phyloP scores from a whole-genome alignment of 2,113 vertebrate species.

The Malurus cyaneus region DNA sequence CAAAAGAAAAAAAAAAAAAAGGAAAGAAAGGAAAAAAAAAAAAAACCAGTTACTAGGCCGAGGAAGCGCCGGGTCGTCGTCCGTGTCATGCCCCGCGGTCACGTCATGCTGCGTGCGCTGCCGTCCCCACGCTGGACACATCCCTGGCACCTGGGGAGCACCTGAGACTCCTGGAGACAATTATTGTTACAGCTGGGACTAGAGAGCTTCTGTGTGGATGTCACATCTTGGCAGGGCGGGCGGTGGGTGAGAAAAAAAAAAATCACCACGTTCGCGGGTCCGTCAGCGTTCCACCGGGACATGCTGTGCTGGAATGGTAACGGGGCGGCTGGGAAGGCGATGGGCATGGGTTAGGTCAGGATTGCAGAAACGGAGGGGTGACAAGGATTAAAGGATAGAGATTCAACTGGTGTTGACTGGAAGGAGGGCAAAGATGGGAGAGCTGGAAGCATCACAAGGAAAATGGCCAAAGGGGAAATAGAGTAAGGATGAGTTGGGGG shows the following conservation, averaged over 20 bases:
- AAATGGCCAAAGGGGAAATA: background rate
- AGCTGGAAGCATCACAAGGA: background rate
- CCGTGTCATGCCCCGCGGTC: constrained; percentile 21
- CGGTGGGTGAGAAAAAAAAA: background rate
- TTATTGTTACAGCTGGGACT: background rate
- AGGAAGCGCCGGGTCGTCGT: background rate
- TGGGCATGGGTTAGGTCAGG: too few relatives aligned
- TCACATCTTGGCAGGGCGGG: background rate
- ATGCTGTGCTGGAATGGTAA: constrained; percentile 2
- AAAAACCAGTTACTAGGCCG: constrained; percentile 40
- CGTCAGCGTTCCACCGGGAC: background rate
- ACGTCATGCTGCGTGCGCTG: background rate
- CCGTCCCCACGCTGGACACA: background rate
- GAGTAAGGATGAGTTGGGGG: rapidly evolving
- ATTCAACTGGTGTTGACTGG: background rate
- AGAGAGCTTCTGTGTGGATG: background rate
- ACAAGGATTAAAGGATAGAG: too few relatives aligned
- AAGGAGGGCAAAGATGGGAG: background rate
- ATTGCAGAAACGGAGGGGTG: too few relatives aligned
- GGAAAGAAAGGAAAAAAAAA: constrained; percentile 59
- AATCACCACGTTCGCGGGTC: background rate
- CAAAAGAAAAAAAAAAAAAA: constrained; percentile 32
- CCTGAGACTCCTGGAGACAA: constrained; percentile 9
- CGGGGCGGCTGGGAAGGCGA: background rate
- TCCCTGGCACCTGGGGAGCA: constrained; percentile 7